These are phyloP conservation scores for Rhizomys pruinosus DNA, from an alignment of 2,113 vertebrate species.

Conservation along the genomic window DNA sequence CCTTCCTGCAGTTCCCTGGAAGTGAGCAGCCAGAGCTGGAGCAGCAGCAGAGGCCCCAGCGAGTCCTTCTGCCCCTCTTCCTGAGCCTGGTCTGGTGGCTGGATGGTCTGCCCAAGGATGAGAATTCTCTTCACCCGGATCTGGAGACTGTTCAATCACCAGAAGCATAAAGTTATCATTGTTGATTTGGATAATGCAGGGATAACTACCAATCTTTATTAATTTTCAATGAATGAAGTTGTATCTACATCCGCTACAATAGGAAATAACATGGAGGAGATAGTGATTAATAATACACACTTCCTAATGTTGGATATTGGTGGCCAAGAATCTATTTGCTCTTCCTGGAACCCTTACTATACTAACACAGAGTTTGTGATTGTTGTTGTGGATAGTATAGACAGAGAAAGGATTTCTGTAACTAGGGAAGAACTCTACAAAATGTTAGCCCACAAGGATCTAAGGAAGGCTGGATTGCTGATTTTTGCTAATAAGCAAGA, in stretches of 20 bases:
- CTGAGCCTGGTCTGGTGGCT: neutral
- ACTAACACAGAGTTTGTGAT: slow-evolving; percentile 99
- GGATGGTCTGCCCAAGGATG: too few species aligned
- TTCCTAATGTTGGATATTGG: slow-evolving; percentile 99
- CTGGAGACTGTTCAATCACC: slow-evolving; percentile 73
- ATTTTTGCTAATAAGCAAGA: slow-evolving; percentile 99
- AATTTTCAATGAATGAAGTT: slow-evolving; percentile 99
- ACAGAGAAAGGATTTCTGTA: slow-evolving; percentile 97
- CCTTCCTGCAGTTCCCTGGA: too few species aligned
- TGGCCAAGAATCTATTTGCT: slow-evolving; percentile 97
- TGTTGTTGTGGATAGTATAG: slow-evolving; percentile 98
- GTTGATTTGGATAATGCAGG: slow-evolving; percentile 99
- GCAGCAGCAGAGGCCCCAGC: too few species aligned
- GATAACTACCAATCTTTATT: slow-evolving; percentile 99
- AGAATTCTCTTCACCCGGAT: too few species aligned
- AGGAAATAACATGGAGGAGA: slow-evolving; percentile 99
- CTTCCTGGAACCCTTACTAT: slow-evolving; percentile 99
- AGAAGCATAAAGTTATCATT: slow-evolving; percentile 99
- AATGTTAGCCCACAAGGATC: slow-evolving; percentile 98
- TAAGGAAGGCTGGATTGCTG: slow-evolving; percentile 96
- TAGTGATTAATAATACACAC: slow-evolving; percentile 98
- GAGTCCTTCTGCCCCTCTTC: too few species aligned
- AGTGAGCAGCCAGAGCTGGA: too few species aligned
- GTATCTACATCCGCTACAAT: slow-evolving; percentile 99
- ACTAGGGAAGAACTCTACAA: slow-evolving; percentile 98